A percentile compares a stretch with the other conserved stretches of the same genome.
Conservation (phyloP, 2,888 invertebrate species). For the Ptychoptera albimana region DNA sequence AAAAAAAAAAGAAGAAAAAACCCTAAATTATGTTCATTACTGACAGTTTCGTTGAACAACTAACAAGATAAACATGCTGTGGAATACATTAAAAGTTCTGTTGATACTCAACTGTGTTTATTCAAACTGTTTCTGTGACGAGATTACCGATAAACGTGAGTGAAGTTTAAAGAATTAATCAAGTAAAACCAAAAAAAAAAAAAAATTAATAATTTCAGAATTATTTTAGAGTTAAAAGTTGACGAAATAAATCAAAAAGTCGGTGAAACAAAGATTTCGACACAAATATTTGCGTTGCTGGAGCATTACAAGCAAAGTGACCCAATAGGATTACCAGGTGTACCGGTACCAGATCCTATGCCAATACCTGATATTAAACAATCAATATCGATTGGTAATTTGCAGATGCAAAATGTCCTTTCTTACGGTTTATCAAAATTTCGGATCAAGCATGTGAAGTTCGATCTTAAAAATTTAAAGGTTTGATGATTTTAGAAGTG, state of each 20-base stretch:
- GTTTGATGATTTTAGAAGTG: conserved; percentile 26
- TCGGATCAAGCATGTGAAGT: conserved; percentile 49
- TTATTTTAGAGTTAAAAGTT: background rate
- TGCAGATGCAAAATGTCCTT: conserved; percentile 53
- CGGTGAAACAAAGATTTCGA: conserved; percentile 52
- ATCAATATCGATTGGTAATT: conserved; percentile 48
- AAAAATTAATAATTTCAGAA: too few relatives aligned
- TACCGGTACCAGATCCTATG: conserved; percentile 66
- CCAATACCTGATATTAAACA: conserved; percentile 59
- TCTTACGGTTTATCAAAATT: conserved; percentile 67
- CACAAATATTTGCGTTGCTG: conserved; percentile 49
- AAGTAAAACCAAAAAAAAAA: too few relatives aligned
- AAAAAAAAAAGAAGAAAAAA: too few relatives aligned
- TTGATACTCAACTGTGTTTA: too few relatives aligned
- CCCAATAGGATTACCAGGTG: conserved; percentile 66
- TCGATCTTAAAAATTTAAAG: conserved; percentile 60
- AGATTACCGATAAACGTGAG: too few relatives aligned
- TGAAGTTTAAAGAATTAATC: too few relatives aligned
- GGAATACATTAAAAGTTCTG: too few relatives aligned
- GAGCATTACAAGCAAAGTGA: conserved; percentile 69
- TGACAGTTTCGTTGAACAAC: too few relatives aligned
- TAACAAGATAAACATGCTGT: too few relatives aligned
- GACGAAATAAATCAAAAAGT: conserved; percentile 23
- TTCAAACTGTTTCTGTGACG: too few relatives aligned
- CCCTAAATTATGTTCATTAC: too few relatives aligned